Evolutionary conservation across 2,797 vertebrate species (phyloP), one percentile per base, ranked within the genome.

Genomic region (Centropyge bicolor): DNA sequence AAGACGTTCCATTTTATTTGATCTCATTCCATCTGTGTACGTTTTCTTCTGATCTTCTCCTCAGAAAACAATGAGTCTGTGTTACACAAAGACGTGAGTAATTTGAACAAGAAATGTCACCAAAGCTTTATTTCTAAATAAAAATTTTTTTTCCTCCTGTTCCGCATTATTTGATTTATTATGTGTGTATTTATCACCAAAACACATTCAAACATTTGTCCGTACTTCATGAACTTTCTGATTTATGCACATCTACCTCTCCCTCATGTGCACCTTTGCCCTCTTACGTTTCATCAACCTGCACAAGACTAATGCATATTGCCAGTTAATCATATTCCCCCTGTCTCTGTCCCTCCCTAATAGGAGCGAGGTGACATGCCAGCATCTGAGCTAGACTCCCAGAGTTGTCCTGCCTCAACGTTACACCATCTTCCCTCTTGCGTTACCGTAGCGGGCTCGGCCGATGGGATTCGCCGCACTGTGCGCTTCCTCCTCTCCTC

Each of bases 381-480:
- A 72, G 79, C 71, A 64, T 76, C 74, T 81, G 82, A 89, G 80
- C 83, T 43, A 36, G 56, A 87, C 76, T 87, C 72, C 57, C 41
- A 49, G 70, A 74, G 70, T 82, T 80, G 76, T 89, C 69, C 67
- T 70, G 74, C 80, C 70, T 51, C 70, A 75, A 83, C 31, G 72
- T 82, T 82, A 71, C 86, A 79, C 46, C 11, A 67, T 83, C 78
- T 80, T 72, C 63, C 68, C 74, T 81, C 82, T 90, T 68, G 35
- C 45, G 74, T 85, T 85, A 68, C 86, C 85, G 74, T 88, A 85
- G 74, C 83, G 70, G 78, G 82, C 87, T 74, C 35, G 83, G 87
- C 89, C 89, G 81, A 89, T 88, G 88, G 89, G 87, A 91, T 88
- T 91, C 17, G 55, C 80, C 8, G 52, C 73, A 72, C 76, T 72